phyloP scores from a whole-genome alignment of 2,888 invertebrate species.

The Cryptocheilus praepositus region DNA sequence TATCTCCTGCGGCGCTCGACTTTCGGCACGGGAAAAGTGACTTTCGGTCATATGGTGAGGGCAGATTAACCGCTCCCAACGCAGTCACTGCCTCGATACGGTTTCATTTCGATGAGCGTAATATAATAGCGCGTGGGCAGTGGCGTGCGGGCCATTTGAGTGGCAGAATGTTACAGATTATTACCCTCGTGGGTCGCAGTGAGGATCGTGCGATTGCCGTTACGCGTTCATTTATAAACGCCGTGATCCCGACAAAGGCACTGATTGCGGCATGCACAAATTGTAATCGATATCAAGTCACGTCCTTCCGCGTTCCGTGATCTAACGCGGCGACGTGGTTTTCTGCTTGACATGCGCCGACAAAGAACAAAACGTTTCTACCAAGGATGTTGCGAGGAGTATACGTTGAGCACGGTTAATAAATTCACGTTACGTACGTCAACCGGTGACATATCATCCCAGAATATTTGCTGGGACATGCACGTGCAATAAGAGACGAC shows the following conservation, averaged over 20 bases:
- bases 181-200: slow-evolving; percentile 47
- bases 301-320: slow-evolving; percentile 33
- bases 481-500: too few relatives aligned
- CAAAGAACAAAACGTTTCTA: too few relatives aligned
- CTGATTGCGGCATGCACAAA: slow-evolving; percentile 49
- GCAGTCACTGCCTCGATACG: slow-evolving; percentile 22
- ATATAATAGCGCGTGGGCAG: slow-evolving; percentile 34
- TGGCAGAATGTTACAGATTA: slow-evolving; percentile 52
- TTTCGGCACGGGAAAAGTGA: too few relatives aligned
- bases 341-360: background rate
- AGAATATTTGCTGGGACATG: too few relatives aligned
- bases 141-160: slow-evolving; percentile 44
- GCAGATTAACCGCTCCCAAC: slow-evolving; percentile 25
- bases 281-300: slow-evolving; percentile 45
- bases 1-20: too few relatives aligned
- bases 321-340: slow-evolving; percentile 28
- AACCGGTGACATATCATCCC: too few relatives aligned
- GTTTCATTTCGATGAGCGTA: slow-evolving; percentile 39
- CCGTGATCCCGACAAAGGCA: slow-evolving; percentile 47
- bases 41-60: slow-evolving; percentile 6
- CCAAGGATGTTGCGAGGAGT: too few relatives aligned
- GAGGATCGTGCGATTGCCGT: slow-evolving; percentile 36
- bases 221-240: slow-evolving; percentile 50
- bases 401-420: too few relatives aligned
- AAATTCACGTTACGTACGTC: too few relatives aligned